phyloP scores from a whole-genome alignment of 2,888 invertebrate genomes.

The Neoaliturus tenellus region DNA sequence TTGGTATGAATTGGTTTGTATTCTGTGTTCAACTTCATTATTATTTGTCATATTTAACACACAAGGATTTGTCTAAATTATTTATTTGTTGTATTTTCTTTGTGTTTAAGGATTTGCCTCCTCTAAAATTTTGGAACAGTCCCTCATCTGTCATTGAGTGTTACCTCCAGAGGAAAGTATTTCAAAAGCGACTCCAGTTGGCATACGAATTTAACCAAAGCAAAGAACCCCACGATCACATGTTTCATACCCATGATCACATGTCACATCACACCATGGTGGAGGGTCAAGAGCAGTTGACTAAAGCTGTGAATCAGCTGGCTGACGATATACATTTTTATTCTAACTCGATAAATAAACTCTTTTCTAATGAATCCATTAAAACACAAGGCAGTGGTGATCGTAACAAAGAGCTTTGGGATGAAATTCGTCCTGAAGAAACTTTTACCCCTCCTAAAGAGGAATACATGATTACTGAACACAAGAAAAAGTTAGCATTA shows the following conservation, averaged over 20 bases:
- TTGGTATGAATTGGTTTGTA: no score
- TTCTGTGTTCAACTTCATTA: no score
- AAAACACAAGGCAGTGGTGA: neutral
- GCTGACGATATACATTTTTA: neutral
- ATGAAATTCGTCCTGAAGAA: conserved; percentile 12
- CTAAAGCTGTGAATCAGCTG: neutral
- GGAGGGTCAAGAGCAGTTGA: neutral
- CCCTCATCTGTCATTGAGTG: conserved; percentile 24
- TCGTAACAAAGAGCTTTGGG: conserved; percentile 29
- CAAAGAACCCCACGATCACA: neutral
- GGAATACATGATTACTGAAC: neutral
- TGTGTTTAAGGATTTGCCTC: conserved; percentile 21
- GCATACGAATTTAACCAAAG: conserved; percentile 40
- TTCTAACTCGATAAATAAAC: neutral
- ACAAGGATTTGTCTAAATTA: no score
- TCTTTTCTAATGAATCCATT: neutral
- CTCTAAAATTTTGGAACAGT: conserved; percentile 25
- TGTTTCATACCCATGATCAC: neutral
- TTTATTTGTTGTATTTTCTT: neutral
- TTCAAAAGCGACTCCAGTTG: conserved; percentile 10
- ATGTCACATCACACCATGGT: neutral
- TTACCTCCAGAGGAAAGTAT: conserved; percentile 24
- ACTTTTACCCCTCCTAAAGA: neutral
- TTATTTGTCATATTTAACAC: no score
- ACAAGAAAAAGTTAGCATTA: neutral